A percentile compares a stretch with the other conserved stretches of the same genome.
Conservation (phyloP, 2,888 invertebrate genomes). For the Drosophila eohydei region DNA sequence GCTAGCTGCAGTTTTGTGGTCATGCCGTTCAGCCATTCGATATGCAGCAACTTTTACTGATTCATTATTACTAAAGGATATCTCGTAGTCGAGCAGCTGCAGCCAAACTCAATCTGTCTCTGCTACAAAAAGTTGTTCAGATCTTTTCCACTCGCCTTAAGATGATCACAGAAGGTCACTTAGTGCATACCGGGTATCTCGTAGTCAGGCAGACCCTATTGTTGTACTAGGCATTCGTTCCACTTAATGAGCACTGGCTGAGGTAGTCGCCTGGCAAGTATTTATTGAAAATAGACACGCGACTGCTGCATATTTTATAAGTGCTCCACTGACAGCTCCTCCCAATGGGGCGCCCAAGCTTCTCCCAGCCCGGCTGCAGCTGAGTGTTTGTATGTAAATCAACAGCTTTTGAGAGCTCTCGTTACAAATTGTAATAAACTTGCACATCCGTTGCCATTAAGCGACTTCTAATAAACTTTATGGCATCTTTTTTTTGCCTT, state of each 20-base stretch:
- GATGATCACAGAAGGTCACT: too few relatives aligned
- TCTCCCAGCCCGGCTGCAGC: not conserved
- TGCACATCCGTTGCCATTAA: conserved; percentile 76
- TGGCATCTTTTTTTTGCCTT: conserved; percentile 63
- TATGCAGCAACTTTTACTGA: not conserved
- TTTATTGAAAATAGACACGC: conserved; percentile 80
- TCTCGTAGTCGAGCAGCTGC: not conserved
- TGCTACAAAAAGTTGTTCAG: not conserved
- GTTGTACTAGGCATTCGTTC: conserved; percentile 35
- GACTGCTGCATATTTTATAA: conserved; percentile 78
- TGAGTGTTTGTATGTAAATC: conserved; percentile 52
- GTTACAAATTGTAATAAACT: conserved; percentile 79
- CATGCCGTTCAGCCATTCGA: too few relatives aligned
- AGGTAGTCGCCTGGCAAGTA: conserved; percentile 47
- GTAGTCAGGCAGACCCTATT: not conserved
- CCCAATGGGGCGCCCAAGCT: not conserved
- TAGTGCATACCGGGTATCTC: conserved; percentile 20
- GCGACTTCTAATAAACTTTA: conserved; percentile 79
- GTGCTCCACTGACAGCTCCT: conserved; percentile 30
- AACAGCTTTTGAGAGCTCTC: conserved; percentile 65
- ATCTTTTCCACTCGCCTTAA: too few relatives aligned
- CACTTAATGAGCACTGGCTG: conserved; percentile 46
- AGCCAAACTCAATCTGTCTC: too few relatives aligned
- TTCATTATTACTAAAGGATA: not conserved
- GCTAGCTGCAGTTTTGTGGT: not conserved